These are phyloP conservation scores for Brachionichthys hirsutus DNA, from an alignment of 2,113 vertebrate genomes.

Conservation along the genomic window DNA sequence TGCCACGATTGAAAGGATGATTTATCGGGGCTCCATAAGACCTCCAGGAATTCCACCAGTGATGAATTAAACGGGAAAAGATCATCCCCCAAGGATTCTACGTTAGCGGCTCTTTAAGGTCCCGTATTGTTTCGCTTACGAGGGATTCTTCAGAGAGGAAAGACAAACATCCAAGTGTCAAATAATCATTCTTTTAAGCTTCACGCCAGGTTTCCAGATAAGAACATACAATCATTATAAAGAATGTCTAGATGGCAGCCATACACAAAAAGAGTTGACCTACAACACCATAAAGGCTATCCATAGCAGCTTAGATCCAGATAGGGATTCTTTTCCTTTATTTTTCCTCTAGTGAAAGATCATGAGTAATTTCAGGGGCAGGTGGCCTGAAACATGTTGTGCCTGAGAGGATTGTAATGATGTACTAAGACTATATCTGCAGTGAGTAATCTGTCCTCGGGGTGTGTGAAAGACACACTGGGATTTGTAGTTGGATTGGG, in stretches of 20 bases:
- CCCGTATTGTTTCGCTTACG: not conserved
- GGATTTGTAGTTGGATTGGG: not conserved
- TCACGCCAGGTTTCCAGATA: not conserved
- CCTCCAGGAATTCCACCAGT: conserved; percentile 46
- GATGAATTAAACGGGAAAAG: conserved; percentile 57
- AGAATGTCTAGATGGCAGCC: not conserved
- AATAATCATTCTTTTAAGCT: conserved; percentile 1
- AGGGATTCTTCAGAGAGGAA: too few relatives aligned
- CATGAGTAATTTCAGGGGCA: conserved; percentile 43
- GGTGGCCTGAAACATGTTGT: conserved; percentile 50
- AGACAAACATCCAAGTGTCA: not conserved
- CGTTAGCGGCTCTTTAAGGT: not conserved
- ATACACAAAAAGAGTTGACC: not conserved
- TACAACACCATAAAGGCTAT: not conserved
- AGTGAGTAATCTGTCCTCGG: conserved; percentile 31
- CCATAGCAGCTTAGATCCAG: conserved; percentile 21
- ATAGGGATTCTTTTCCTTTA: conserved; percentile 6
- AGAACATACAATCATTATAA: not conserved
- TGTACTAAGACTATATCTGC: conserved; percentile 24
- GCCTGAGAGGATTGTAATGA: conserved; percentile 51
- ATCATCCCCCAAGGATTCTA: conserved; percentile 22
- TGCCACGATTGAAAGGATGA: conserved; percentile 46
- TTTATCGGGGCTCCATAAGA: conserved; percentile 46
- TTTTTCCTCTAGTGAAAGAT: conserved; percentile 41
- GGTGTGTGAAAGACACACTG: conserved; percentile 1